Base-by-base conservation (phyloP, 2,888 invertebrate genomes). In the Tenthredo distinguenda region DNA sequence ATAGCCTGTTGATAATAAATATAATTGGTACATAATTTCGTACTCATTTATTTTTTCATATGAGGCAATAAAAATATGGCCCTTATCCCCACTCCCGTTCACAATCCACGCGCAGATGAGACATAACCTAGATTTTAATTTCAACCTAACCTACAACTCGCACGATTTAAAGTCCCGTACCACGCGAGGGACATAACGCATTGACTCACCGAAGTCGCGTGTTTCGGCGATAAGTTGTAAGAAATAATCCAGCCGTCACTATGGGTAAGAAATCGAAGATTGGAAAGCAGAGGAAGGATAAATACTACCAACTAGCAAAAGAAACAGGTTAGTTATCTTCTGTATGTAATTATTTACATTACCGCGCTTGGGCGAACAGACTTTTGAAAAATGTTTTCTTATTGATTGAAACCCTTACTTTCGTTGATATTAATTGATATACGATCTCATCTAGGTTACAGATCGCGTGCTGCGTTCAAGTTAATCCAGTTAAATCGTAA, bases 391-490 rank as follows among this genome's bases (percentile, higher is more conserved):
- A n/a, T 37, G 47, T 15, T 55, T 18, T 1, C 18, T 18, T 4
- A 21, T n/a, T 18, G 4, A 55, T 50, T 55, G 7, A 74, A 47
- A 77, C n/a, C 6, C 15, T 34, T n/a, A 9, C 18, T 2, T 6
- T 47, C 4, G n/a, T 40, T 84, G 81, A 74, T 40, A 58, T 76
- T 83, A 31, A 62, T 34, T 55, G 82, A 85, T n/a, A 77, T 86
- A 84, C 86, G 72, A 76, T 77, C 87, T 87, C 89, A 88, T 87
- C 83, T 92, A 98, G 99, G 99, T 90, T 99, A 96, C 94, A 96
- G 99, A 89, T 99, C 99, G 88, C 96, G 99, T 95, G 99, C 99
- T 90, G 99, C 99, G n/a, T 99, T 99, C 94, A 99, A 99, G 93
- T 96, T 99, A 89, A 98, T 99, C 87, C 99, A 99, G 93, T 94